These are phyloP conservation scores for Vireo griseus DNA, from an alignment of 2,797 vertebrate species.

Conservation along the genomic window DNA sequence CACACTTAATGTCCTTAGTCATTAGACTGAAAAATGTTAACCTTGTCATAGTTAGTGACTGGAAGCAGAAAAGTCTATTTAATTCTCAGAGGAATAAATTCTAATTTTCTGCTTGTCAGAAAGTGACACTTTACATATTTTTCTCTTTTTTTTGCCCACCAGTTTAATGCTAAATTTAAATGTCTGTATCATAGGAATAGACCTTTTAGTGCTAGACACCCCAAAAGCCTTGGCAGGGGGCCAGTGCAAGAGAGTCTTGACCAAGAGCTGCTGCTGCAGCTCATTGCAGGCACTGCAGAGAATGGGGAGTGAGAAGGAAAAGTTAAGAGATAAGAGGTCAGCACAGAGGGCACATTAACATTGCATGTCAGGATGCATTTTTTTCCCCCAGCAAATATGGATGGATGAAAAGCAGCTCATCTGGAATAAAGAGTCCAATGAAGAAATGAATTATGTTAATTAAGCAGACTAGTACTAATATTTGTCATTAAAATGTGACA, in stretches of 20 bases:
- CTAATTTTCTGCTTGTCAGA: constrained; percentile 76
- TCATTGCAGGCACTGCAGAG: constrained; percentile 13
- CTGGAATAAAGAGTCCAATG: constrained; percentile 30
- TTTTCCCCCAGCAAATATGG: neutral
- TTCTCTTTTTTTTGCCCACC: neutral
- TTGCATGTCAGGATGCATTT: constrained; percentile 23
- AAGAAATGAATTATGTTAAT: constrained; percentile 59
- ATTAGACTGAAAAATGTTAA: constrained; percentile 74
- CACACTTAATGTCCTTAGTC: constrained; percentile 65
- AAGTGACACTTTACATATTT: constrained; percentile 73
- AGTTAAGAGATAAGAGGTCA: constrained; percentile 16
- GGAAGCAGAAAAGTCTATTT: constrained; percentile 70
- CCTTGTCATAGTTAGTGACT: constrained; percentile 72
- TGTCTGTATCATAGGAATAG: constrained; percentile 41
- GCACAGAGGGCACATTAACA: constrained; percentile 17
- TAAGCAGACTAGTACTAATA: neutral
- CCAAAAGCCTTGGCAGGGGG: constrained; percentile 19
- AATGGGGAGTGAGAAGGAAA: neutral
- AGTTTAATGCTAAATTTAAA: constrained; percentile 66
- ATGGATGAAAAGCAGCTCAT: constrained; percentile 23
- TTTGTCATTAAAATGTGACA: constrained; percentile 53
- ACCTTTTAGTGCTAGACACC: constrained; percentile 51
- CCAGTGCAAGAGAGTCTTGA: neutral
- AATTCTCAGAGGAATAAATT: constrained; percentile 66
- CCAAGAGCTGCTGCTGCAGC: constrained; percentile 19